These are phyloP conservation scores for Aporophyla lueneburgensis DNA, from an alignment of 2,888 invertebrate species.

Conservation along the genomic window DNA sequence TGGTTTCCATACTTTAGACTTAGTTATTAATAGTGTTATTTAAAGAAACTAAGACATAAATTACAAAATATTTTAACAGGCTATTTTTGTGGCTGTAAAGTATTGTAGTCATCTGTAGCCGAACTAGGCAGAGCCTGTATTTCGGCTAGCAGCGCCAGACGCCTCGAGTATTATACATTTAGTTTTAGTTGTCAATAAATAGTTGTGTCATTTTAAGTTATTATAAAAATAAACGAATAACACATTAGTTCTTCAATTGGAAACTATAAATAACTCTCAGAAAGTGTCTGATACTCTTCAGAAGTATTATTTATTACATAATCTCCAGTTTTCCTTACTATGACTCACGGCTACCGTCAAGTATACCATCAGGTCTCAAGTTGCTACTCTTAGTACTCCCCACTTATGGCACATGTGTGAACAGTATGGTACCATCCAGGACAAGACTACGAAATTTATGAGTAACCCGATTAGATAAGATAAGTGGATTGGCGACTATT, in stretches of 20 bases:
- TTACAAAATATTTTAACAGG: too few relatives aligned
- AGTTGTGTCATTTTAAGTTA: background rate
- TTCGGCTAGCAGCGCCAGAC: too few relatives aligned
- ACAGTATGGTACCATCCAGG: background rate
- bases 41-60: too few relatives aligned
- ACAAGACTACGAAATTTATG: background rate
- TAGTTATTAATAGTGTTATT: too few relatives aligned
- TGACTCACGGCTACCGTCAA: background rate
- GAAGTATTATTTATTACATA: background rate
- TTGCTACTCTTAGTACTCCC: background rate
- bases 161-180: too few relatives aligned
- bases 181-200: too few relatives aligned
- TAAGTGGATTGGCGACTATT: background rate
- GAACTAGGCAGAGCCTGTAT: too few relatives aligned
- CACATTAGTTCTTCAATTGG: background rate
- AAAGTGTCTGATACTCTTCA: background rate
- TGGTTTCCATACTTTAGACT: too few relatives aligned
- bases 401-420: slow-evolving; percentile 3
- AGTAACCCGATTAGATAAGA: slow-evolving; percentile 11
- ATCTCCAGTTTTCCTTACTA: slow-evolving; percentile 1
- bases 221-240: background rate
- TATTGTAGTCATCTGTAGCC: too few relatives aligned
- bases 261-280: slow-evolving; percentile 16
- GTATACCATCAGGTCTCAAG: background rate
- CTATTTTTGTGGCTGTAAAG: too few relatives aligned